Evolutionary conservation across 1,140 invertebrate species (phyloP).

Genomic region (Musca vetustissima): DNA sequence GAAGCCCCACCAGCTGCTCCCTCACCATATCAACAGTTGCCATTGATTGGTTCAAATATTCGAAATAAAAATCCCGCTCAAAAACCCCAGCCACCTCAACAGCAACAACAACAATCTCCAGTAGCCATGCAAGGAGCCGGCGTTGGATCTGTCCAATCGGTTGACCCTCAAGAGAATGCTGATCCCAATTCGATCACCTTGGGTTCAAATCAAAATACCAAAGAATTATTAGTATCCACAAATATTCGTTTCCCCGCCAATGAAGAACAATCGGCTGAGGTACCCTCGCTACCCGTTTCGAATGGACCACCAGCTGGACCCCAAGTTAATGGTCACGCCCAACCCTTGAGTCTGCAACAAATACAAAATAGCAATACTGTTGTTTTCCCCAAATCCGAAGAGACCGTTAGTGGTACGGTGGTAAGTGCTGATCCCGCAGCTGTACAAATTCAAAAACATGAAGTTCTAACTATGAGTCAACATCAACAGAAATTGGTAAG

Average conservation of each 20-base stretch:
- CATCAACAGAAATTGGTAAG: slow-evolving; percentile 45
- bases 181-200: slow-evolving; percentile 5
- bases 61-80: background rate
- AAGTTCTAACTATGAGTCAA: slow-evolving; percentile 47
- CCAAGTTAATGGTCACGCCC: slow-evolving; percentile 50
- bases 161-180: background rate
- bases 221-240: slow-evolving; percentile 47
- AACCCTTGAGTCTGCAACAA: slow-evolving; percentile 48
- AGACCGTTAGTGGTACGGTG: slow-evolving; percentile 14
- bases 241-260: slow-evolving; percentile 51
- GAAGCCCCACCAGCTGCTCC: slow-evolving; percentile 45
- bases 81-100: slow-evolving; percentile 10
- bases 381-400: slow-evolving; percentile 45
- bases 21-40: slow-evolving; percentile 45
- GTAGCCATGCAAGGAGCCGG: background rate
- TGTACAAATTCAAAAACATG: slow-evolving; percentile 51
- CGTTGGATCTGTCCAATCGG: background rate
- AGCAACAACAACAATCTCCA: background rate
- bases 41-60: slow-evolving; percentile 40
- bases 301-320: slow-evolving; percentile 33
- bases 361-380: slow-evolving; percentile 43
- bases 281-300: slow-evolving; percentile 29
- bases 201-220: slow-evolving; percentile 34
- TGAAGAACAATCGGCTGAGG: slow-evolving; percentile 38
- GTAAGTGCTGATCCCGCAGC: slow-evolving; percentile 6